Evolutionary conservation across 2,113 vertebrate genomes (phyloP).

Genomic region (Ifrita kowaldi): DNA sequence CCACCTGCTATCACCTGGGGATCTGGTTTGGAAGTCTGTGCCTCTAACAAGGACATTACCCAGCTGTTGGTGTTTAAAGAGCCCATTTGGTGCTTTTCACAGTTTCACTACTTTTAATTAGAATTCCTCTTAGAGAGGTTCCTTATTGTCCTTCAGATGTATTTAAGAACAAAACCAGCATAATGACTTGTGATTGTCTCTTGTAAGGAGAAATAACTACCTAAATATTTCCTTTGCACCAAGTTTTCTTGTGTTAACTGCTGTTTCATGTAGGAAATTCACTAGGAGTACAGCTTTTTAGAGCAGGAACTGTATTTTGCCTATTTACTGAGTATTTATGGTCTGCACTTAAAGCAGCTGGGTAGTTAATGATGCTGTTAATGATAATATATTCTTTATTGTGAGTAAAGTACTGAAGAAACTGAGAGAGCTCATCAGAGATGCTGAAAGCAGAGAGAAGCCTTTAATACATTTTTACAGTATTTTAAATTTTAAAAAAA

Average conservation of each 20-base stretch:
- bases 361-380: not conserved
- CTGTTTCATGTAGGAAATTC: not conserved
- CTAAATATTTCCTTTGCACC: not conserved
- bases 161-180: not conserved
- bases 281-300: not conserved
- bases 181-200: not conserved
- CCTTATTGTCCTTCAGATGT: not conserved
- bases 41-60: not conserved
- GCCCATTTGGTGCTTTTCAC: not conserved
- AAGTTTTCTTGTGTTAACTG: not conserved
- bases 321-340: not conserved
- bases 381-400: not conserved
- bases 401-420: not conserved
- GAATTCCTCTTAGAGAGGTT: not conserved
- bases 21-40: not conserved
- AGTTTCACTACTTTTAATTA: not conserved
- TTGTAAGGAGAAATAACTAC: not conserved
- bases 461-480: not conserved
- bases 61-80: not conserved
- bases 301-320: not conserved
- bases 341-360: not conserved
- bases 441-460: not conserved
- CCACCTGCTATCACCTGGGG: not conserved
- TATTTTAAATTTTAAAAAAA: not conserved
- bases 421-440: not conserved